Percentiles rank a stretch among this genome's conserved stretches.
Evolutionary conservation across 2,888 invertebrate genomes (phyloP).

Genomic region (Dysmachus trigonus): DNA sequence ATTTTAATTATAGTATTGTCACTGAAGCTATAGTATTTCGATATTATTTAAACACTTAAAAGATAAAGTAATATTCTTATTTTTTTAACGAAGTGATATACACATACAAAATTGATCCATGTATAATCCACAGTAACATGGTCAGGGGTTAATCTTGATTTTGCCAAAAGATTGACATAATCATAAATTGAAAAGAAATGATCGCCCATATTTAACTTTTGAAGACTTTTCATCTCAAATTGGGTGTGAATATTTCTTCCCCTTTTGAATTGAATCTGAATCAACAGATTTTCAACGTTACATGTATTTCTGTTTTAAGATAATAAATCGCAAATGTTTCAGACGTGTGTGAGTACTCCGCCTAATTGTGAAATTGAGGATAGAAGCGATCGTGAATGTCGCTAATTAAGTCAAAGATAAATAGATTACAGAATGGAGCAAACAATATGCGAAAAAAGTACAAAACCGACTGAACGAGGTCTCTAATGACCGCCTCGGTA

Average conservation of each 20-base stretch:
- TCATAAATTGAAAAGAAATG: no score
- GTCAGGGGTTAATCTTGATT: no score
- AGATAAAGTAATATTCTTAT: no score
- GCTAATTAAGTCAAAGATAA: conserved; percentile 28
- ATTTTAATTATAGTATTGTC: no score
- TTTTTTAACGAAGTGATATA: no score
- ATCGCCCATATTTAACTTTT: no score
- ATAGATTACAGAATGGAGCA: not conserved
- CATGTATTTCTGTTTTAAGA: not conserved
- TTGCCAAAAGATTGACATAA: no score
- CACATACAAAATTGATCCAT: no score
- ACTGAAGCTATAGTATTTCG: no score
- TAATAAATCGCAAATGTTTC: not conserved
- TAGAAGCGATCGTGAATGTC: not conserved
- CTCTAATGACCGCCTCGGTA: not conserved
- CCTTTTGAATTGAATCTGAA: not conserved
- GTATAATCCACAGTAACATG: no score
- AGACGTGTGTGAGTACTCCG: not conserved
- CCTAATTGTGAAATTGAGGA: not conserved
- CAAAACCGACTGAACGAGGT: not conserved
- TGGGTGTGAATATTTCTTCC: not conserved
- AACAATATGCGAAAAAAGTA: conserved; percentile 12
- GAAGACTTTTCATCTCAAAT: not conserved
- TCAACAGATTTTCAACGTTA: conserved; percentile 5
- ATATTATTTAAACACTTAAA: no score